A percentile compares a stretch with the other conserved stretches of the same genome.
phyloP scores from a whole-genome alignment of 2,113 vertebrate species.

The Genyomyrus donnyi region DNA sequence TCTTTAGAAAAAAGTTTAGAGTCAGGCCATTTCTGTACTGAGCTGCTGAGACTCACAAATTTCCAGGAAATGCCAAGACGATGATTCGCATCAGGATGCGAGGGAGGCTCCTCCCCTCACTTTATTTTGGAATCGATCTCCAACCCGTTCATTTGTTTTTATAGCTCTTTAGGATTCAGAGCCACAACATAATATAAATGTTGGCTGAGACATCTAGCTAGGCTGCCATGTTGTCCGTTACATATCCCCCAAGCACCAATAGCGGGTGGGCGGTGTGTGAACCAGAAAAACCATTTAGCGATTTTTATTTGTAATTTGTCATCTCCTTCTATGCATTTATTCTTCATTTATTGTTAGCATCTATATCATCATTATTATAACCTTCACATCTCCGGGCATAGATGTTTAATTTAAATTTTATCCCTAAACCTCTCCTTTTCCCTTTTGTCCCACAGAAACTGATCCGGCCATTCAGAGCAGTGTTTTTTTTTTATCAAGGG shows the following conservation, averaged over 20 bases:
- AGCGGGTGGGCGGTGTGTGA: background rate
- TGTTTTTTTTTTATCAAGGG: background rate
- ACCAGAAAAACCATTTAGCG: background rate
- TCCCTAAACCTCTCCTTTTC: background rate
- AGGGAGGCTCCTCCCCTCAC: background rate
- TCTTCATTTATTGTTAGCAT: background rate
- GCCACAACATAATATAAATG: background rate
- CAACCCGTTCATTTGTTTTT: background rate
- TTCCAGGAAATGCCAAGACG: background rate
- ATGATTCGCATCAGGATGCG: background rate
- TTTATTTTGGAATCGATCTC: background rate
- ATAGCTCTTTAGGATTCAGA: background rate
- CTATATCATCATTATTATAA: background rate
- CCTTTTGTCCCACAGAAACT: background rate
- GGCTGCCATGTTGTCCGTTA: background rate
- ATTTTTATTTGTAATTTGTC: background rate
- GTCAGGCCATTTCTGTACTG: background rate
- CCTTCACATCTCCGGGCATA: background rate
- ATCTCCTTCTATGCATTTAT: background rate
- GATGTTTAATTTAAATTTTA: background rate
- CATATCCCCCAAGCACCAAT: background rate
- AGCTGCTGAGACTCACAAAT: background rate
- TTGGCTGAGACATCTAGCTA: background rate
- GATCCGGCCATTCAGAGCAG: background rate
- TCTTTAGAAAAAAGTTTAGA: background rate